Conservation (phyloP, 2,888 invertebrate species). For the Thalpophila matura region DNA sequence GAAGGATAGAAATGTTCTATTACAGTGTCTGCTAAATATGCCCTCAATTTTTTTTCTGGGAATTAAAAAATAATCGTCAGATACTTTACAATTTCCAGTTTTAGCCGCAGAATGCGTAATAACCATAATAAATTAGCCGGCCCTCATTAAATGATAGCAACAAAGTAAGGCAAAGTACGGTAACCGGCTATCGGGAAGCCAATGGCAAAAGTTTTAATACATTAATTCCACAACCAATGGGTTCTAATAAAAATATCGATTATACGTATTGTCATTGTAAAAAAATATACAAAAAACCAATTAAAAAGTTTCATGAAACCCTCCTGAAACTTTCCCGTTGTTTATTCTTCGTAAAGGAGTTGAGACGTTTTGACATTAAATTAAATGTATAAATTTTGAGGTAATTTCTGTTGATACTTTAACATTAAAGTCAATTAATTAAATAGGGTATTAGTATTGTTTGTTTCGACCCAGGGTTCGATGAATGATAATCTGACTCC, state of each 20-base stretch:
- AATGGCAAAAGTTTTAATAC: conserved; percentile 62
- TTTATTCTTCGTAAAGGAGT: conserved; percentile 58
- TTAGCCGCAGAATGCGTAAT: neutral
- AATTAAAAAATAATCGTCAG: too few species aligned
- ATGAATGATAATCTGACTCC: too few species aligned
- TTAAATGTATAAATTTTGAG: conserved; percentile 32
- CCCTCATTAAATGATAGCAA: conserved; percentile 38
- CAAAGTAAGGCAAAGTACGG: too few species aligned
- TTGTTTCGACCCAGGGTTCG: too few species aligned
- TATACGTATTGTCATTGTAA: conserved; percentile 62
- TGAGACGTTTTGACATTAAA: conserved; percentile 45
- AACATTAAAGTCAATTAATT: conserved; percentile 12
- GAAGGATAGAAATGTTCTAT: too few species aligned
- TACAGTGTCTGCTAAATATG: too few species aligned
- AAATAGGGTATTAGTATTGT: neutral
- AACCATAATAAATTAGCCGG: neutral
- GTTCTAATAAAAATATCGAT: conserved; percentile 60
- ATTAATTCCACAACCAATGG: conserved; percentile 59
- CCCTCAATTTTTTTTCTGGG: too few species aligned
- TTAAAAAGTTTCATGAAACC: conserved; percentile 72
- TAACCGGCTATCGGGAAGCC: conserved; percentile 53
- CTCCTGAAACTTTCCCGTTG: conserved; percentile 65
- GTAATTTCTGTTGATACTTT: conserved; percentile 1
- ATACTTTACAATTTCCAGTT: neutral
- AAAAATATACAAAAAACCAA: conserved; percentile 66